These are phyloP conservation scores for Parotocinclus haroldoi DNA, from an alignment of 2,797 vertebrate species.

Conservation along the genomic window DNA sequence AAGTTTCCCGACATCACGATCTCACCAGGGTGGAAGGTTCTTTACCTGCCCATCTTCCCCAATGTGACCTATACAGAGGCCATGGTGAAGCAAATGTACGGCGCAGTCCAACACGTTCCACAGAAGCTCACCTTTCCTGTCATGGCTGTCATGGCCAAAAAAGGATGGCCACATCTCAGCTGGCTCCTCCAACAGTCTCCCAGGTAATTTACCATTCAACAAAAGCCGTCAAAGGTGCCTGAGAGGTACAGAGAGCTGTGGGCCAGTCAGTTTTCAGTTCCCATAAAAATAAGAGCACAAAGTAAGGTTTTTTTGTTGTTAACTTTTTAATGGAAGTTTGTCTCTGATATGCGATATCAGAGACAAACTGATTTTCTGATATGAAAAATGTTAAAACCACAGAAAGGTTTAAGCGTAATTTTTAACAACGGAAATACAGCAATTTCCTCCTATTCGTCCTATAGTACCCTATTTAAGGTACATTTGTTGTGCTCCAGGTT, in stretches of 20 bases:
- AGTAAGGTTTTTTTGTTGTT: too few species aligned
- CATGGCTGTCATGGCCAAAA: constrained; percentile 66
- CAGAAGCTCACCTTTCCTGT: constrained; percentile 80
- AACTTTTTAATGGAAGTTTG: too few species aligned
- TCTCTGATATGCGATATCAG: too few species aligned
- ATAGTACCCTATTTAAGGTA: not conserved
- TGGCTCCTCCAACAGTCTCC: constrained; percentile 81
- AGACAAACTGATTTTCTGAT: too few species aligned
- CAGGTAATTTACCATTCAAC: constrained; percentile 62
- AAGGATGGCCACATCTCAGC: constrained; percentile 78
- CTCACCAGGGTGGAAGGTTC: constrained; percentile 80
- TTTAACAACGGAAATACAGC: too few species aligned
- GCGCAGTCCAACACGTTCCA: constrained; percentile 58
- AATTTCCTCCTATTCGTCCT: too few species aligned
- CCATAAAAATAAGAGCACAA: too few species aligned
- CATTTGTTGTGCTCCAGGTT: constrained; percentile 64
- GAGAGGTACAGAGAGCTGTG: too few species aligned
- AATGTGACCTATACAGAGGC: constrained; percentile 63
- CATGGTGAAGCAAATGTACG: constrained; percentile 80
- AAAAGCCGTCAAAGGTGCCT: too few species aligned
- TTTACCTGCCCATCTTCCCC: constrained; percentile 56
- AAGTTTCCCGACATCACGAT: constrained; percentile 77
- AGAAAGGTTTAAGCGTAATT: too few species aligned
- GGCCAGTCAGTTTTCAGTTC: too few species aligned
- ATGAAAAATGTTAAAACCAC: too few species aligned